These are phyloP conservation scores for Heteromormyrus szaboi DNA, from an alignment of 2,797 vertebrate species.

Conservation along the genomic window DNA sequence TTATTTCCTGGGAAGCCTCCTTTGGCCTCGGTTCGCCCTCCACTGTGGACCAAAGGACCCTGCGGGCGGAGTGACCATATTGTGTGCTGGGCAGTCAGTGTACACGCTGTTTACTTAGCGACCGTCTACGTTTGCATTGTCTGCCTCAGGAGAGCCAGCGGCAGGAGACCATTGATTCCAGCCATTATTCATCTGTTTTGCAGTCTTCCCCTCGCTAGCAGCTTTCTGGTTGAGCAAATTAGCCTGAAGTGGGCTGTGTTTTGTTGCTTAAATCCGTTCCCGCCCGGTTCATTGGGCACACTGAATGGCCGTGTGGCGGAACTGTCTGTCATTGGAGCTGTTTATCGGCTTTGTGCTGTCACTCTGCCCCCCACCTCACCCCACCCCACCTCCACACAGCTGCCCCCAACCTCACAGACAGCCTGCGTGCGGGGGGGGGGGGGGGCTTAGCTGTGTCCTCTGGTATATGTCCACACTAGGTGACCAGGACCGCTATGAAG, in stretches of 20 bases:
- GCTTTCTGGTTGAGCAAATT: conserved; percentile 49
- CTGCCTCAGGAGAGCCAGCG: conserved; percentile 23
- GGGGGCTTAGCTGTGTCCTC: neutral
- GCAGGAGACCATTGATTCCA: conserved; percentile 38
- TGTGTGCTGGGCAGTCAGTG: conserved; percentile 20
- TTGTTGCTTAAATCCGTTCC: conserved; percentile 62
- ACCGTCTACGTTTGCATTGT: conserved; percentile 27
- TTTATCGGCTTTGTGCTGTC: conserved; percentile 66
- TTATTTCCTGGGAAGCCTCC: neutral
- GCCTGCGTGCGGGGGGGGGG: conserved; percentile 38
- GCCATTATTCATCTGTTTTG: conserved; percentile 39
- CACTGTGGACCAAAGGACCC: neutral
- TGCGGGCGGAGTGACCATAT: conserved; percentile 13
- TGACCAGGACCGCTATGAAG: neutral
- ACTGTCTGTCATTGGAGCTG: conserved; percentile 49
- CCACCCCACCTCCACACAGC: conserved; percentile 55
- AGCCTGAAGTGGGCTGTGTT: conserved; percentile 61
- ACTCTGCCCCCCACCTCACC: conserved; percentile 58
- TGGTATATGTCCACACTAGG: neutral
- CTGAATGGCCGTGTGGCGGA: conserved; percentile 48
- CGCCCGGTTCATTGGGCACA: conserved; percentile 59
- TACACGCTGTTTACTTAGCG: conserved; percentile 24
- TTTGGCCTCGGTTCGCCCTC: neutral
- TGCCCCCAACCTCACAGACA: conserved; percentile 69
- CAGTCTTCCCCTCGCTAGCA: conserved; percentile 36